These are phyloP conservation scores for Glossophaga mutica DNA, from an alignment of 2,797 vertebrate species.

Conservation along the genomic window DNA sequence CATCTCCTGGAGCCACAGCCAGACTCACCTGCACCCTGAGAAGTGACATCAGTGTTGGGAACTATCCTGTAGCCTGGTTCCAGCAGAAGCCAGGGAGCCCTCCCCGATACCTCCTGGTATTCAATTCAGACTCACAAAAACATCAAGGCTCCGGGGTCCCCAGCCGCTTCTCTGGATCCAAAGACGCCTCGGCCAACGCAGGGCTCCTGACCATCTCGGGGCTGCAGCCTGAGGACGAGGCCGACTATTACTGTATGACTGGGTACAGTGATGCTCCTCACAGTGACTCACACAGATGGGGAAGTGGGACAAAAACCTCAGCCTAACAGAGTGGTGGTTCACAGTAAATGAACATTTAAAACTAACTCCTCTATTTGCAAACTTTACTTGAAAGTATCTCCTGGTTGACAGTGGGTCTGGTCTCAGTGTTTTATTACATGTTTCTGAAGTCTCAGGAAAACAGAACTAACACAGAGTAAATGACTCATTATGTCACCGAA, in stretches of 20 bases:
- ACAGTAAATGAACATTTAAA: too few relatives aligned
- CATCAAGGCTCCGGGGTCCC: background rate
- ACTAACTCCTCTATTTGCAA: background rate
- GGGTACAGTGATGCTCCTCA: too few relatives aligned
- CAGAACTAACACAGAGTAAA: background rate
- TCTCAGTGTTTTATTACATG: background rate
- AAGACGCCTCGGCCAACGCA: background rate
- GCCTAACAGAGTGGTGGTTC: too few relatives aligned
- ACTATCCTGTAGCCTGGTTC: accelerated
- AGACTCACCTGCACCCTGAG: background rate
- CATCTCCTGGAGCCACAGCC: background rate
- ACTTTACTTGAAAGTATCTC: background rate
- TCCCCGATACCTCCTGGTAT: accelerated
- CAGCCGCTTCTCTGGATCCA: slow-evolving; percentile 15
- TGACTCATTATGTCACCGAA: accelerated
- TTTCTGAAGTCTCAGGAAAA: background rate
- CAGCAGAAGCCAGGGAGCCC: background rate
- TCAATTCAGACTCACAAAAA: accelerated
- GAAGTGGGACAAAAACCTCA: background rate
- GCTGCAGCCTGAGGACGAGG: background rate
- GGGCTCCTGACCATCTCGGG: background rate
- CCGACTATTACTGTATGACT: slow-evolving; percentile 15
- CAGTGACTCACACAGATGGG: background rate
- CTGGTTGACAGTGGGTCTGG: background rate
- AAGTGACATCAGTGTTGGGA: background rate